These are phyloP conservation scores for Drosophila diplacantha DNA, from an alignment of 2,888 invertebrate genomes.

Conservation along the genomic window DNA sequence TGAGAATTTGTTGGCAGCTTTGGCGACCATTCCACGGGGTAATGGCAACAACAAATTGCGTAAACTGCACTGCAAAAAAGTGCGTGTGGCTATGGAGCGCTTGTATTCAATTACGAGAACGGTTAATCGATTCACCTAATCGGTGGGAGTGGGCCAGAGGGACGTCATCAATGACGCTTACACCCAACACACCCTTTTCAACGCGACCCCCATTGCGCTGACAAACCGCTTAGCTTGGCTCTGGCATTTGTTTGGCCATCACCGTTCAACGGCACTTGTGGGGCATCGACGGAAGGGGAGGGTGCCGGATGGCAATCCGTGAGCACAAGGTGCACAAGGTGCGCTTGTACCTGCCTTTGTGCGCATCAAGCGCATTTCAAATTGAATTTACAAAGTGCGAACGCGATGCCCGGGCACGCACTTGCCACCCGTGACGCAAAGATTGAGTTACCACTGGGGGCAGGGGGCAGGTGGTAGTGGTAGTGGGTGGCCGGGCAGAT, in stretches of 20 bases:
- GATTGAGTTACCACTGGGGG: conserved; percentile 33
- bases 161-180: conserved; percentile 39
- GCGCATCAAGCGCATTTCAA: conserved; percentile 59
- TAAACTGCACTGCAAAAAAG: conserved; percentile 21
- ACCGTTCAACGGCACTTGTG: conserved; percentile 54
- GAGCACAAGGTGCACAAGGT: conserved; percentile 23
- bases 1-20: conserved; percentile 48
- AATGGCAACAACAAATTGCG: conserved; percentile 37
- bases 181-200: neutral
- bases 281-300: conserved; percentile 49
- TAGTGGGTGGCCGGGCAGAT: neutral
- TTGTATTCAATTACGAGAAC: conserved; percentile 36
- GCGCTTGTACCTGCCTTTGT: conserved; percentile 44
- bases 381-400: conserved; percentile 62
- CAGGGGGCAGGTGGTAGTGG: neutral
- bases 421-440: conserved; percentile 29
- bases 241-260: conserved; percentile 46
- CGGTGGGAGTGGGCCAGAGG: neutral
- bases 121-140: conserved; percentile 36
- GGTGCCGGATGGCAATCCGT: neutral
- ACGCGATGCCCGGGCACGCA: conserved; percentile 33
- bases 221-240: conserved; percentile 47
- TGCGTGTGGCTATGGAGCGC: conserved; percentile 20
- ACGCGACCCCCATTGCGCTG: conserved; percentile 29
- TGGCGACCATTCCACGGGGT: conserved; percentile 26